phyloP scores from a whole-genome alignment of 2,888 invertebrate species.

The Polydrusus tereticollis region DNA sequence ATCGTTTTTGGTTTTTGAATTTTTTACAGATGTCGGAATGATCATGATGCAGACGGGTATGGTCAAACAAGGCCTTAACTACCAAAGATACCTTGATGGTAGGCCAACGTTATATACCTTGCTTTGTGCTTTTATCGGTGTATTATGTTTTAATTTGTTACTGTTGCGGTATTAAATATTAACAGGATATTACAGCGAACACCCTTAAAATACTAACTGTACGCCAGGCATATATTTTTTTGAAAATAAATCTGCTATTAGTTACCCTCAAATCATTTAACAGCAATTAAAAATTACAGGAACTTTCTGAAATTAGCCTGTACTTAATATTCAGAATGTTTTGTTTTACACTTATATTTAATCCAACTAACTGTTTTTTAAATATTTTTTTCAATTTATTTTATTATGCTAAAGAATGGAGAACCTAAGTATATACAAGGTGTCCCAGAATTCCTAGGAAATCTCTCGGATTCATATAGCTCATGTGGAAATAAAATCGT shows the following conservation, averaged over 20 bases:
- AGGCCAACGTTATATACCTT: conserved; percentile 68
- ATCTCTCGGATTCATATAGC: too few species aligned
- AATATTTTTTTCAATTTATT: too few species aligned
- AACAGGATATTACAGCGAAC: conserved; percentile 17
- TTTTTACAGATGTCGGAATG: conserved; percentile 96
- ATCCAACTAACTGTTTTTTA: too few species aligned
- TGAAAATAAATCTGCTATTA: conserved; percentile 4
- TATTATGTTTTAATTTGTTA: conserved; percentile 40
- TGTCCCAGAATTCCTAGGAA: too few species aligned
- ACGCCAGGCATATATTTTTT: neutral
- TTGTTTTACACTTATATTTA: too few species aligned
- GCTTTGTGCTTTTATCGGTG: conserved; percentile 51
- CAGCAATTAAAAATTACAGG: too few species aligned
- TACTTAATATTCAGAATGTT: too few species aligned
- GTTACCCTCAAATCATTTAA: neutral
- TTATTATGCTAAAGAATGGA: too few species aligned
- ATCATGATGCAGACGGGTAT: conserved; percentile 97
- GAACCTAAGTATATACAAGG: too few species aligned
- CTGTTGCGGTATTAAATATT: conserved; percentile 27
- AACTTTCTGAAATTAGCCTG: too few species aligned
- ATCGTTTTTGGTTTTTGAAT: conserved; percentile 67
- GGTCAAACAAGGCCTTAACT: conserved; percentile 91
- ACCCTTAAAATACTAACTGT: conserved; percentile 9
- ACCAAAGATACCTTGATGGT: conserved; percentile 81
- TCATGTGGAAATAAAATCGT: too few species aligned